Conservation (phyloP, 1,140 invertebrate genomes). For the Ditylenchus dipsaci region DNA sequence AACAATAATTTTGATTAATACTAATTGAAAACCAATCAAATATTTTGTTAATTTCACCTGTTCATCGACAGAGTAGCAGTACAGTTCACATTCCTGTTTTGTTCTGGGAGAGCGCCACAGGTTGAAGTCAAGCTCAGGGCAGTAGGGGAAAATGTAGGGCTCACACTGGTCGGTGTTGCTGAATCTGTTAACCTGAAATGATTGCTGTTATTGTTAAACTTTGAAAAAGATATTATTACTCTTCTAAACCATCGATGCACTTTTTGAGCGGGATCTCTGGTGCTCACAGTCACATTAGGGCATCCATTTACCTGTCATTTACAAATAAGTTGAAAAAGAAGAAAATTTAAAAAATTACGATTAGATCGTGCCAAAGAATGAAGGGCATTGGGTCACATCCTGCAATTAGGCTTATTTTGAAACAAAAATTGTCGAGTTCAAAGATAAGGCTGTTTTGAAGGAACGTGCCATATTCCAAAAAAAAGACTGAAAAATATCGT, state of each 20-base stretch:
- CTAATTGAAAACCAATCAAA: no score
- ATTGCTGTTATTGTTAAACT: not conserved
- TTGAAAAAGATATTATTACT: constrained; percentile 23
- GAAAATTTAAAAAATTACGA: constrained; percentile 30
- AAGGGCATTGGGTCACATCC: constrained; percentile 58
- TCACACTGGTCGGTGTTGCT: constrained; percentile 58
- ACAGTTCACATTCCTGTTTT: constrained; percentile 56
- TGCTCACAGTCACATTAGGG: constrained; percentile 58
- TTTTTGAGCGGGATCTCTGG: constrained; percentile 57
- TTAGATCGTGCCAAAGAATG: constrained; percentile 56
- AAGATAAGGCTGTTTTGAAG: not conserved
- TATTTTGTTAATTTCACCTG: no score
- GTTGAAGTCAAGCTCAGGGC: constrained; percentile 57
- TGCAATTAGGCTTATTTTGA: not conserved
- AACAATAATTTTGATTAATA: no score
- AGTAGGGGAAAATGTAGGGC: constrained; percentile 58
- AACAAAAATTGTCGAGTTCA: not conserved
- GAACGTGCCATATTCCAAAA: not conserved
- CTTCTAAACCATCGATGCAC: constrained; percentile 58
- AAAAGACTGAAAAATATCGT: no score
- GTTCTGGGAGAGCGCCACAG: constrained; percentile 57
- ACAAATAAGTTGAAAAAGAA: no score
- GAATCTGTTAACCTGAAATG: constrained; percentile 53
- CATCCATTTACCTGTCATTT: constrained; percentile 42
- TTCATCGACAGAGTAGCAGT: constrained; percentile 37